Evolutionary conservation across 2,797 vertebrate species (phyloP).

Genomic region (Hybognathus amarus): DNA sequence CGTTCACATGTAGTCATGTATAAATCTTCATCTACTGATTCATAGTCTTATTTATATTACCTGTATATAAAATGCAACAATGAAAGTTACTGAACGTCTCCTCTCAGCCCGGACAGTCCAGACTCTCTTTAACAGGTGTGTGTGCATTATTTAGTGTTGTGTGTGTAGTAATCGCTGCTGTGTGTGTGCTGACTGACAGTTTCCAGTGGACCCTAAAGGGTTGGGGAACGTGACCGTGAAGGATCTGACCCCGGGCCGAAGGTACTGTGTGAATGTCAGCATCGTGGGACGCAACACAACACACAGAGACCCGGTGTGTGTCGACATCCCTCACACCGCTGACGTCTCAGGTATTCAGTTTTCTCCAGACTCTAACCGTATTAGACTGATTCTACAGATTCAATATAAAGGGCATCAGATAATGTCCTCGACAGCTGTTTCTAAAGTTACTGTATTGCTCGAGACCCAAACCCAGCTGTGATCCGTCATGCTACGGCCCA

Average conservation of each 20-base stretch:
- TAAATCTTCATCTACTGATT: too few relatives aligned
- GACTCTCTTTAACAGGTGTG: too few relatives aligned
- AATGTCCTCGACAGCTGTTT: neutral
- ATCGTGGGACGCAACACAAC: neutral
- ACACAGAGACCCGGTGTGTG: slow-evolving; percentile 1
- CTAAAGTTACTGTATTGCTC: neutral
- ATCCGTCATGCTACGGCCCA: too few relatives aligned
- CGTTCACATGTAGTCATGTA: too few relatives aligned
- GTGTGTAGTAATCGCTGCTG: neutral
- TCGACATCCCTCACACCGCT: neutral
- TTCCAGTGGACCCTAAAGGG: fast-evolving
- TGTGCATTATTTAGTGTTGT: neutral
- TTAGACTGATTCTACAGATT: neutral
- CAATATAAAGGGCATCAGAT: neutral
- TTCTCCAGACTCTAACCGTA: neutral
- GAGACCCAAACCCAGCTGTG: neutral
- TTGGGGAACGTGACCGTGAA: neutral
- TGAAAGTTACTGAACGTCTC: too few relatives aligned
- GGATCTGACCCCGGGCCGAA: slow-evolving; percentile 6
- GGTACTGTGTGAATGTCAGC: slow-evolving; percentile 36
- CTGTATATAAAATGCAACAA: too few relatives aligned
- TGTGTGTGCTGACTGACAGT: slow-evolving; percentile 27
- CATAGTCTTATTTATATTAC: too few relatives aligned
- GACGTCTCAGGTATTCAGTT: slow-evolving; percentile 17
- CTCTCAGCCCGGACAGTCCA: too few relatives aligned